These are phyloP conservation scores for Lynx canadensis DNA, from an alignment of 2,113 vertebrate genomes.

Conservation along the genomic window DNA sequence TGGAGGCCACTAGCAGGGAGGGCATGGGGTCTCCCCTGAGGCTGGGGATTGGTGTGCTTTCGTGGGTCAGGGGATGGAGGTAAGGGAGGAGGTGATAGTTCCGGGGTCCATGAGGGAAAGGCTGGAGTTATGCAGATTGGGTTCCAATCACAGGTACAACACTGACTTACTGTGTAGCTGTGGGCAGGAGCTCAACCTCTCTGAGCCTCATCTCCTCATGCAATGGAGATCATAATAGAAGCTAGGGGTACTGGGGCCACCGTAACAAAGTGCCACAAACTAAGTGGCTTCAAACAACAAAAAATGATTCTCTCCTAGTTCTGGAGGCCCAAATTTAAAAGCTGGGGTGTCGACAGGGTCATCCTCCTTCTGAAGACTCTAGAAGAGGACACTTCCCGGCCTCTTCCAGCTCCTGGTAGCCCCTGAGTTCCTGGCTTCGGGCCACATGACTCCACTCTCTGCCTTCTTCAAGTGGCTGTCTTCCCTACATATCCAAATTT, in stretches of 20 bases:
- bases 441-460: neutral
- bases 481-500: neutral
- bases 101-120: fast-evolving
- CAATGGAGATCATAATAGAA: neutral
- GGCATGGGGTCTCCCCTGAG: neutral
- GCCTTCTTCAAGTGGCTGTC: neutral
- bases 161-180: neutral
- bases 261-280: neutral
- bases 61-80: neutral
- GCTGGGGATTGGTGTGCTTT: neutral
- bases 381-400: neutral
- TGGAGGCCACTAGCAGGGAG: neutral
- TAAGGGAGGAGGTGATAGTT: neutral
- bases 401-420: neutral
- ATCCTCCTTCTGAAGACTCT: neutral
- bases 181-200: neutral
- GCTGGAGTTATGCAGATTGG: neutral
- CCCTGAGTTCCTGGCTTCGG: neutral
- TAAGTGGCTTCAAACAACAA: neutral
- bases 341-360: neutral
- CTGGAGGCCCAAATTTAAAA: neutral
- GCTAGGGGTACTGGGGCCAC: neutral
- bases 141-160: neutral
- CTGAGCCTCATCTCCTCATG: neutral
- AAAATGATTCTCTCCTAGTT: neutral